Evolutionary conservation across 2,888 invertebrate genomes (phyloP).

Genomic region (Agelastica alni): DNA sequence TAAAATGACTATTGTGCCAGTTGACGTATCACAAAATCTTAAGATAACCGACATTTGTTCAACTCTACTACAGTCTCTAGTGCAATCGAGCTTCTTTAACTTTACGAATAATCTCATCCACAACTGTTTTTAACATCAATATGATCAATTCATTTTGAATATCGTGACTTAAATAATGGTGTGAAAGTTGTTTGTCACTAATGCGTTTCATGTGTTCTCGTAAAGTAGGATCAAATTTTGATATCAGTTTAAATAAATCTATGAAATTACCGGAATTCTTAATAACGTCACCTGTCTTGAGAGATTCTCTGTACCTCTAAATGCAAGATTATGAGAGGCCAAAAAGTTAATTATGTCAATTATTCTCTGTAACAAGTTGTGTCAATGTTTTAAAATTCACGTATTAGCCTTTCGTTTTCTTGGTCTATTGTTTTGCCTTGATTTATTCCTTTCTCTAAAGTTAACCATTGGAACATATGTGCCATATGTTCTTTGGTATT

Average conservation of each 20-base stretch:
- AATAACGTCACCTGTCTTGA: slow-evolving; percentile 12
- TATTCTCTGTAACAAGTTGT: slow-evolving; percentile 13
- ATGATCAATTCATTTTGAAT: not conserved
- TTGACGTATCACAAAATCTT: slow-evolving; percentile 17
- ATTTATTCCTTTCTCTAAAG: slow-evolving; percentile 30
- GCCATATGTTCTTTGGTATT: slow-evolving; percentile 2
- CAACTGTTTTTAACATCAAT: not conserved
- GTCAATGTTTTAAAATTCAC: slow-evolving; percentile 20
- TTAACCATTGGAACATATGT: slow-evolving; percentile 22
- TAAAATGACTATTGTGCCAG: slow-evolving; percentile 19
- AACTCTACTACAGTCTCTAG: not conserved
- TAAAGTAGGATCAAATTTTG: slow-evolving; percentile 18
- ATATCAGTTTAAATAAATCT: slow-evolving; percentile 9
- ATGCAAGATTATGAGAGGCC: slow-evolving; percentile 26
- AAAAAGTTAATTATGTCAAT: slow-evolving; percentile 13
- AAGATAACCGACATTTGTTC: slow-evolving; percentile 18
- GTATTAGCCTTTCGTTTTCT: not conserved
- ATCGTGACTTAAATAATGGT: slow-evolving; percentile 5
- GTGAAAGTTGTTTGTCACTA: not conserved
- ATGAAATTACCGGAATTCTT: slow-evolving; percentile 10
- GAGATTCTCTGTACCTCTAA: slow-evolving; percentile 22
- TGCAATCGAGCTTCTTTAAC: not conserved
- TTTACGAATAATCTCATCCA: not conserved
- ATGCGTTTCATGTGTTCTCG: slow-evolving; percentile 22
- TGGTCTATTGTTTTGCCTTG: slow-evolving; percentile 19